Base-by-base conservation (phyloP, 92 coral and sea anemone genomes). In the Palythoa grandiflora region DNA sequence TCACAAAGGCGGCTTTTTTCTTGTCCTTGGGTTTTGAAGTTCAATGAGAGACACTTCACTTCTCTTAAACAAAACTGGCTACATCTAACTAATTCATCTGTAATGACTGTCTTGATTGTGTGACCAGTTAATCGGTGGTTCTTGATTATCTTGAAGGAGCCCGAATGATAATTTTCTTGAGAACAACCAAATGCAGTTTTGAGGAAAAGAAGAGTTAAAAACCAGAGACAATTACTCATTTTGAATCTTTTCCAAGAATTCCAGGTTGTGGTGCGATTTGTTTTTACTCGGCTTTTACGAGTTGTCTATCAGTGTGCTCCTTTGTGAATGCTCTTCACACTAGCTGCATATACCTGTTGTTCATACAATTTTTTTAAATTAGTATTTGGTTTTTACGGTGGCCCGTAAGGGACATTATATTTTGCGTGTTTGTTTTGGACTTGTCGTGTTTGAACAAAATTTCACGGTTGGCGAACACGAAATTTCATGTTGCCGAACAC, bases 61-160 rank as follows among this genome's bases (percentile, higher is more conserved):
- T 73, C 53, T 73, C 53, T 38, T 17, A 38, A 73, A 44, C 77
- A 73, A 38, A 73, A 39, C n/a, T 73, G 77, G 10, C 77, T 53
- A 14, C 77, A 73, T 44, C 14, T 73, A 8, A 38, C 3, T 15
- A 73, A 11, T 3, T 44, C 20, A 1, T 73, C 77, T 38, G 77
- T 20, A 5, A 38, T 13, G 53, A 38, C 9, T 15, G 17, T 73
- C 77, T 16, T 3, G 77, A 73, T 38, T 38, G 77, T 38, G 16
- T 39, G 77, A 9, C 77, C 54, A 2, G 13, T 12, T 15, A 38
- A 44, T 38, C n/a, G 39, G 51, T 6, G 28, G 77, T 73, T 73
- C n/a, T 73, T 17, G 4, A 5, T 40, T 11, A 73, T 44, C 1
- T 73, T 39, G 8, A 73, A 16, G 20, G 3, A 39, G 35, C 20